Conservation (phyloP, 2,113 vertebrate genomes). For the Ammodytes marinus region DNA sequence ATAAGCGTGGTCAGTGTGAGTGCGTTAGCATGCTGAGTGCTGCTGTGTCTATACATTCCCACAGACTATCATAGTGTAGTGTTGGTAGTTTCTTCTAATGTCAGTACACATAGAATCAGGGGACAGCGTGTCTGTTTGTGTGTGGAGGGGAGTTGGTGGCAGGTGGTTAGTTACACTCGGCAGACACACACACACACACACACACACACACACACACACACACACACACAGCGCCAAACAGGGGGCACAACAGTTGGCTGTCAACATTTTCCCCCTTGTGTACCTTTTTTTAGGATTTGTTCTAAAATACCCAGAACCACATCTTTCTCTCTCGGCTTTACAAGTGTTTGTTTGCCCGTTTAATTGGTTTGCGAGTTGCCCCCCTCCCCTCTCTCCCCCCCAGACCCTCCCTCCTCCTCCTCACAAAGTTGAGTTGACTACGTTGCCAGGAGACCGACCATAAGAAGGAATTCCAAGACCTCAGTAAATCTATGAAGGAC, state of each 20-base stretch:
- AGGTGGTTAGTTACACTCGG: conserved; percentile 44
- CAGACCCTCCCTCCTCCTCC: conserved; percentile 35
- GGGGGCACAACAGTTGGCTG: conserved; percentile 30
- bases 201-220: background rate
- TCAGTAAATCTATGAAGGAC: conserved; percentile 70
- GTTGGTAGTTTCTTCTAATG: background rate
- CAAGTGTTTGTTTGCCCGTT: conserved; percentile 73
- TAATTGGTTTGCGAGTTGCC: conserved; percentile 70
- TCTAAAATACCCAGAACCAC: conserved; percentile 65
- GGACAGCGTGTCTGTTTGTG: conserved; percentile 19
- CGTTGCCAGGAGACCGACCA: conserved; percentile 79
- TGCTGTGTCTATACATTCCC: background rate
- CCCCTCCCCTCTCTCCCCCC: background rate
- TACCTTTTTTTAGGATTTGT: conserved; percentile 70
- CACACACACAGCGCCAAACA: conserved; percentile 41
- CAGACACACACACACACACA: background rate
- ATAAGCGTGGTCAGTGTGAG: background rate
- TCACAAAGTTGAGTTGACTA: conserved; percentile 20
- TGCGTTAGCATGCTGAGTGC: background rate
- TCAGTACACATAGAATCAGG: conserved; percentile 23
- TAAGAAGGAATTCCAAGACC: conserved; percentile 76
- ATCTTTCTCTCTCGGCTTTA: conserved; percentile 63
- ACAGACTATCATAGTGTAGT: background rate
- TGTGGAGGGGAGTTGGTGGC: conserved; percentile 19
- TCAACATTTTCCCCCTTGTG: conserved; percentile 45